These are phyloP conservation scores for Escarpia spicata DNA, from an alignment of 2,888 invertebrate genomes.

Conservation along the genomic window DNA sequence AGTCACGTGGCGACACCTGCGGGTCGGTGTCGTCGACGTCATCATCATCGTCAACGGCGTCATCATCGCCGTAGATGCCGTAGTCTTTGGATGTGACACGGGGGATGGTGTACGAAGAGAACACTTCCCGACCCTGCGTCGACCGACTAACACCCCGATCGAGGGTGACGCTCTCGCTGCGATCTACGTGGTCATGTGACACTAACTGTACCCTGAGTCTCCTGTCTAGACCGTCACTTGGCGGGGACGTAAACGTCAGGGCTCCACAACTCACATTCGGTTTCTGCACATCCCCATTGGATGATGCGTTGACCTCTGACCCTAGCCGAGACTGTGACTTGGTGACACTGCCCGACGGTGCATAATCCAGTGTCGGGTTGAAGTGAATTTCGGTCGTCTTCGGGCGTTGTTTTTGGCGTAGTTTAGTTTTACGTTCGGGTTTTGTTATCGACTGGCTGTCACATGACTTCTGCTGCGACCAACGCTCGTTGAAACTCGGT, in stretches of 20 bases:
- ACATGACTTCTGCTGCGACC: neutral
- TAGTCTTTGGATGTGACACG: neutral
- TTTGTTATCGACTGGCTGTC: neutral
- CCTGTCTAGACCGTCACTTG: neutral
- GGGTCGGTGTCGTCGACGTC: neutral
- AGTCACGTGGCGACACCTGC: neutral
- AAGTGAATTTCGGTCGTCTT: neutral
- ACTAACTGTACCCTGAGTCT: neutral
- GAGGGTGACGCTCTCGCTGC: neutral
- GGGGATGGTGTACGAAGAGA: neutral
- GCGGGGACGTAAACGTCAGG: neutral
- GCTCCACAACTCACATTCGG: neutral
- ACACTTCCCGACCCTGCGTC: neutral
- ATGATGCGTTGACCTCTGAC: neutral
- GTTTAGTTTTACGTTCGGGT: neutral
- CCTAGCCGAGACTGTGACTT: neutral
- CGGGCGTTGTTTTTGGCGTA: neutral
- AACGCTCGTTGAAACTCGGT: neutral
- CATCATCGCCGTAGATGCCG: neutral
- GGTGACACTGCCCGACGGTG: neutral
- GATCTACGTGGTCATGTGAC: neutral
- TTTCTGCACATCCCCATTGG: neutral
- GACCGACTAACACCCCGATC: neutral
- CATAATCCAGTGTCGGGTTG: neutral
- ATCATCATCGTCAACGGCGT: neutral